A percentile compares a stretch with the other conserved stretches of the same genome.
Evolutionary conservation across 2,888 invertebrate species (phyloP).

Genomic region (Agrotis clavis): DNA sequence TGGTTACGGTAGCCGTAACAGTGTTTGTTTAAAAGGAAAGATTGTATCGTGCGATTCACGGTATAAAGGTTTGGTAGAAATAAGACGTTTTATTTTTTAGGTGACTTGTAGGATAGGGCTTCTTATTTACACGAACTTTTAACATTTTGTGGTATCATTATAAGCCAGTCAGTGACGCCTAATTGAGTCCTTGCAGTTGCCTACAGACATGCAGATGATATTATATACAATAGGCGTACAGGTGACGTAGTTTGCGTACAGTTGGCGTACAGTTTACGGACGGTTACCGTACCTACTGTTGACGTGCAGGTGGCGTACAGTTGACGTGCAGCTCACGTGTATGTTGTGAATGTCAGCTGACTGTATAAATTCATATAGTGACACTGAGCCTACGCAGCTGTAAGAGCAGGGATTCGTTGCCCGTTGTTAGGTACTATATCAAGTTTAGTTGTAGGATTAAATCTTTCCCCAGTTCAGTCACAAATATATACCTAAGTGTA

Average conservation of each 20-base stretch:
- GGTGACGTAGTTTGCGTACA: neutral
- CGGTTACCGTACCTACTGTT: too few species aligned
- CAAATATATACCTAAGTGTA: too few species aligned
- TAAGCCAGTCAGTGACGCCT: too few species aligned
- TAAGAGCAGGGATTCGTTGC: too few species aligned
- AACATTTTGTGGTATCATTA: neutral
- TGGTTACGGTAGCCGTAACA: conserved; percentile 40
- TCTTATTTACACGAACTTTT: neutral
- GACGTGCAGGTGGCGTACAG: neutral
- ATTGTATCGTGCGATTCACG: conserved; percentile 24
- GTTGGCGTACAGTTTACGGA: neutral
- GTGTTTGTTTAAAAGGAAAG: conserved; percentile 13
- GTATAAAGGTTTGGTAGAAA: neutral
- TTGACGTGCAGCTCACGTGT: neutral
- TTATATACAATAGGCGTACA: neutral
- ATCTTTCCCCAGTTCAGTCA: too few species aligned
- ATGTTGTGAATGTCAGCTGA: too few species aligned
- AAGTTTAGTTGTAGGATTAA: neutral
- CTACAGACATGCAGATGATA: too few species aligned
- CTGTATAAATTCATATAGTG: neutral
- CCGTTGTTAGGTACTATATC: too few species aligned
- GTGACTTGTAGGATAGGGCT: neutral
- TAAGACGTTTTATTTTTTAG: neutral
- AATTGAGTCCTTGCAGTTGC: too few species aligned
- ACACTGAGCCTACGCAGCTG: too few species aligned